Evolutionary conservation across 2,888 invertebrate genomes (phyloP), one percentile per base, ranked within the genome.

Genomic region (Nomada fabriciana): DNA sequence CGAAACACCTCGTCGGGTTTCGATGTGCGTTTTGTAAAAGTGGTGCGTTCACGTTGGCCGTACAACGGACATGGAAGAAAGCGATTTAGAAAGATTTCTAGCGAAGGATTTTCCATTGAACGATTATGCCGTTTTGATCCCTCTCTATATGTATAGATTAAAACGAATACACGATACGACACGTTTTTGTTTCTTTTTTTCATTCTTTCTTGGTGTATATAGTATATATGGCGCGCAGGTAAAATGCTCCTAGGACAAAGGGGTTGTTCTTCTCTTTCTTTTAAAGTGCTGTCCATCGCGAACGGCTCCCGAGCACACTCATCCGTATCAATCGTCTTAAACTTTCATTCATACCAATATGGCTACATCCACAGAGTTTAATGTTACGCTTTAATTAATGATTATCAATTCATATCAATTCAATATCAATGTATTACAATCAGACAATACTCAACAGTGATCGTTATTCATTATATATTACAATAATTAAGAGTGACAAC

Each of bases 361-460:
- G 86, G 86, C 83, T 89, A 87, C 85, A 87, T 88, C 83, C 86
- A 90, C 84, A 88, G 74, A 89, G 86, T 90, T 82, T 89, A 86
- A 86, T 87, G 74, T 89, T 89, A 89, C 88, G 83, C 86, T 79
- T 89, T 93, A 93, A 92, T 93, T 93, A 93, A 93, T 94, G 93
- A 94, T 94, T 93, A 93, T 93, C 93, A 92, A 93, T 94, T 93
- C 93, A 93, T 93, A 93, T 93, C 92, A 93, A 93, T 93, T 93
- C 92, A 93, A 93, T 93, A 93, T 93, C 92, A 93, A 93, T 93
- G 94, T 93, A 93, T 93, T 93, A 94, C 93, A 93, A 93, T 93
- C 93, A 93, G 93, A 93, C 93, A 93, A 93, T 94, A 93, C 93
- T 93, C 92, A 93, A 93, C 93, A 93, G 91, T 94, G 92, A 93